Percentiles rank a stretch among this genome's conserved stretches.
Conservation (phyloP, 2,888 invertebrate species). For the Drosophila quasianomalipes region DNA sequence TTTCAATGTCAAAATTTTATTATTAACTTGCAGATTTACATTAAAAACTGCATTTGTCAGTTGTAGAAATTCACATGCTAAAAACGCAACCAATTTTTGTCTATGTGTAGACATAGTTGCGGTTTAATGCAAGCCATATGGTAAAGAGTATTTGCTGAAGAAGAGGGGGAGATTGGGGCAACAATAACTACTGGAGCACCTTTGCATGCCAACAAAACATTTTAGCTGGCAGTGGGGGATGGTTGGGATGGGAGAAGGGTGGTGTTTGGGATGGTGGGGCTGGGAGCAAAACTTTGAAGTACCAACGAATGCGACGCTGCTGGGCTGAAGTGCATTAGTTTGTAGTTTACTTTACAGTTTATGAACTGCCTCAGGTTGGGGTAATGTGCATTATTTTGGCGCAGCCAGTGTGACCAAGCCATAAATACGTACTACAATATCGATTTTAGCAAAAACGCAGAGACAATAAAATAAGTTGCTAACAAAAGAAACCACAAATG, state of each 20-base stretch:
- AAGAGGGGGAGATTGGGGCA: background rate
- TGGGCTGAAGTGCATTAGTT: constrained; percentile 72
- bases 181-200: constrained; percentile 37
- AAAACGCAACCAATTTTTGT: background rate
- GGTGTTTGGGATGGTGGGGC: background rate
- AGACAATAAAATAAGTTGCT: constrained; percentile 1
- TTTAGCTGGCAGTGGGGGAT: constrained; percentile 22
- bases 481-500: background rate
- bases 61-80: background rate
- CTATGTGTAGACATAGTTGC: constrained; percentile 13
- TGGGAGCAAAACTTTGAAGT: constrained; percentile 41
- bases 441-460: constrained; percentile 30
- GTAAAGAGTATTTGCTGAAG: constrained; percentile 5
- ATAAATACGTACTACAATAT: constrained; percentile 40
- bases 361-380: constrained; percentile 64
- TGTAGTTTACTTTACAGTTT: constrained; percentile 71
- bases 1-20: background rate
- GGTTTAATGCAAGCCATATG: constrained; percentile 36
- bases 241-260: constrained; percentile 7
- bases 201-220: constrained; percentile 59
- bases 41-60: background rate
- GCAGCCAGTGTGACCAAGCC: constrained; percentile 42
- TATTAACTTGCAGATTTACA: background rate
- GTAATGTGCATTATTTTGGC: constrained; percentile 43
- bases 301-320: constrained; percentile 37